Conservation (phyloP, 2,113 vertebrate species). For the Maccullochella peelii region DNA sequence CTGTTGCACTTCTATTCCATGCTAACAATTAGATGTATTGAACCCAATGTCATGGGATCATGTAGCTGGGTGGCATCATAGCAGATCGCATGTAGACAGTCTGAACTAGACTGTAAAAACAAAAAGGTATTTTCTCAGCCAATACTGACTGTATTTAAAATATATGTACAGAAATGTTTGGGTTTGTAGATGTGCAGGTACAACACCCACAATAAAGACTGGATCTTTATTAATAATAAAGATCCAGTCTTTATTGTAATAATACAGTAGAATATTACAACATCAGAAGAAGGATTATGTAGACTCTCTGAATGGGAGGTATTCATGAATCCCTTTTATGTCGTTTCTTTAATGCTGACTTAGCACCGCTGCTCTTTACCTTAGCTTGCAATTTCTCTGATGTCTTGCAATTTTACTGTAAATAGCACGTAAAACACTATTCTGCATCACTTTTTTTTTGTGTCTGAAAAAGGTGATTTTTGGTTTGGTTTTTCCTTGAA, state of each 20-base stretch:
- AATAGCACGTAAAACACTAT: constrained; percentile 51
- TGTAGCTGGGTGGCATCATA: background rate
- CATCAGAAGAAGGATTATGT: constrained; percentile 42
- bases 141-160: background rate
- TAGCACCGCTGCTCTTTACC: constrained; percentile 59
- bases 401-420: constrained; percentile 59
- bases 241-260: no score
- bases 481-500: constrained; percentile 20
- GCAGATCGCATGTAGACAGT: background rate
- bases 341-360: constrained; percentile 70
- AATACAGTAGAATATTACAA: constrained; percentile 21
- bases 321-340: constrained; percentile 64
- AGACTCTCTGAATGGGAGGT: constrained; percentile 45
- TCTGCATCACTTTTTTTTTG: background rate
- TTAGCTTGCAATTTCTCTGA: constrained; percentile 64
- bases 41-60: background rate
- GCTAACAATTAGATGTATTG: background rate
- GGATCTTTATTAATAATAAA: no score
- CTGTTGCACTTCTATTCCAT: background rate
- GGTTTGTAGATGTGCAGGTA: background rate
- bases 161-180: background rate
- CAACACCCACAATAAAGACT: constrained; percentile 20
- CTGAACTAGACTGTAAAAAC: background rate
- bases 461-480: constrained; percentile 3
- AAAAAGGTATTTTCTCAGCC: background rate